Evolutionary conservation across 1,140 invertebrate genomes (phyloP).

Genomic region (Drosophila quadrilineata): DNA sequence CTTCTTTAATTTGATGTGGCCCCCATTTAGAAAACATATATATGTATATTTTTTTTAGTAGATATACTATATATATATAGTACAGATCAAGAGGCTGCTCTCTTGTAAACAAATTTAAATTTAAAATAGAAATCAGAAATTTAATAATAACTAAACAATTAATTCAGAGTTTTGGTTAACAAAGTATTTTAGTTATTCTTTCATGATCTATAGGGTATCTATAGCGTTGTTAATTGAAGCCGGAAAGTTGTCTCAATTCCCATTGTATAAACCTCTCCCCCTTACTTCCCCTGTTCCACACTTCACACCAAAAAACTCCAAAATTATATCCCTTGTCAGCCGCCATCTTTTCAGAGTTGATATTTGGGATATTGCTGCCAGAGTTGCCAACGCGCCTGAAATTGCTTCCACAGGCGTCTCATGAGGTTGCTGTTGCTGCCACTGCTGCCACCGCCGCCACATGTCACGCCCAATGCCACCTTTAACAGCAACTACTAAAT

Average conservation of each 20-base stretch:
- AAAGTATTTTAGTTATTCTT: too few relatives aligned
- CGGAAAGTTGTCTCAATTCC: conserved; percentile 58
- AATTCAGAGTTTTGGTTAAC: too few relatives aligned
- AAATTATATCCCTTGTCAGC: too few relatives aligned
- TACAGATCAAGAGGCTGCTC: conserved; percentile 5
- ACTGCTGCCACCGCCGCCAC: conserved; percentile 33
- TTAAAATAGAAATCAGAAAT: conserved; percentile 24
- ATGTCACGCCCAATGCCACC: conserved; percentile 52
- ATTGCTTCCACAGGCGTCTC: conserved; percentile 55
- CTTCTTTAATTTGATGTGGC: too few relatives aligned
- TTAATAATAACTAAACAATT: conserved; percentile 13
- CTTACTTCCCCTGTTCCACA: too few relatives aligned
- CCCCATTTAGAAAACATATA: too few relatives aligned
- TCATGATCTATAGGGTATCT: too few relatives aligned
- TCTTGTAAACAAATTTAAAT: conserved; percentile 22
- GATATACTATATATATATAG: conserved; percentile 4
- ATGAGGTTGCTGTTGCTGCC: conserved; percentile 30
- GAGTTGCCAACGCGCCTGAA: conserved; percentile 57
- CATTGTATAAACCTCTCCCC: conserved; percentile 10
- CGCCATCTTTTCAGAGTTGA: conserved; percentile 53
- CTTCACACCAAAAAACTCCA: too few relatives aligned
- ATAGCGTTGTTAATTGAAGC: too few relatives aligned
- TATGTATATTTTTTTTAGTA: too few relatives aligned
- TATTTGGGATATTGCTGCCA: conserved; percentile 65
- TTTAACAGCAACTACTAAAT: conserved; percentile 81